Base-by-base conservation (phyloP, 2,797 vertebrate genomes). In the Phyllotis vaccarum region DNA sequence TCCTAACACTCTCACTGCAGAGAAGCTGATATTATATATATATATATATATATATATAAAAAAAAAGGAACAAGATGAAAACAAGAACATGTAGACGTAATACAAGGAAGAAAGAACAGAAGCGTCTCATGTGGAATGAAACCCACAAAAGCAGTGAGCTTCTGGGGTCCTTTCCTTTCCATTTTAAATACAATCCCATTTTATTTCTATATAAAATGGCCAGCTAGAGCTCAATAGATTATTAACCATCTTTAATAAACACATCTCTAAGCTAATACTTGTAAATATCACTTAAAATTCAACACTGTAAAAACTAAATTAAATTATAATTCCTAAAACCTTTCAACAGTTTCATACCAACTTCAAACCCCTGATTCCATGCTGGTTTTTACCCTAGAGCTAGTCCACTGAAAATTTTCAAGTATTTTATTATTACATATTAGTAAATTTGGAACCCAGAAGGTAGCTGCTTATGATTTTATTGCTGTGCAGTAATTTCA, bases 271-370 rank as follows among this genome's bases (percentile, higher is more conserved):
- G 64, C 60, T 93, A 86, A 72, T 92, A 93, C 49, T 94, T 93
- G 80, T 5, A 79, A 95, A 12, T 91, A 54, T 90, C 85, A 94
- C 29, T 96, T 70, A 96, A 96, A 97, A 94, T 43, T 89, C 81
- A 96, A 64, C 52, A 58, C 37, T 88, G 46, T 83, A 95, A 91
- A 95, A 96, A 85, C 19, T 58, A 95, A 97, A 95, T 93, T 95
- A 66, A 92, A 94, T 93, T 90, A 93, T 87, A 91, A 95, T 34
- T 72, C 66, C 40, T n/a, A 31, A 76, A 90, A 70, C 70, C 68
- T 82, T 88, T 95, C 72, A 89, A 62, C 56, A 86, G 49, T 86
- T 89, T 96, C 95, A 90, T 90, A 90, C 60, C 76, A 88, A 79
- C 72, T 90, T 95, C 56, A 92, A 94, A 93, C 40, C 52, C 24